phyloP scores from a whole-genome alignment of 2,797 vertebrate genomes.

The Danio aesculapii region DNA sequence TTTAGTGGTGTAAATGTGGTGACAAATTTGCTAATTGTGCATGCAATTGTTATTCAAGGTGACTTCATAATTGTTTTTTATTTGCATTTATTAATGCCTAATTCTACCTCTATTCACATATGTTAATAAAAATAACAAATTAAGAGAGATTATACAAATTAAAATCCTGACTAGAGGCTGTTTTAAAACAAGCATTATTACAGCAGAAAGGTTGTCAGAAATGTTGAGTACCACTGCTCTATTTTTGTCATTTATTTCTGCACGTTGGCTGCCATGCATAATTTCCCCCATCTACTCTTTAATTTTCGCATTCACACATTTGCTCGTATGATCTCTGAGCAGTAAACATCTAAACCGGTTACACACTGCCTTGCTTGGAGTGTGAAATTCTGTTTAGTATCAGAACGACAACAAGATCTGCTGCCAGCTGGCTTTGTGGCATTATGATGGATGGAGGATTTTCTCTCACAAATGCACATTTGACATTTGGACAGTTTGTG shows the following conservation, averaged over 20 bases:
- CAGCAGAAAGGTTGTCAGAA: not conserved
- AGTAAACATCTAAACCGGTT: slow-evolving; percentile 30
- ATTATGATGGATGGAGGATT: slow-evolving; percentile 51
- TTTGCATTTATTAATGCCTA: too few species aligned
- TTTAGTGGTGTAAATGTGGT: not conserved
- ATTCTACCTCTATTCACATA: too few species aligned
- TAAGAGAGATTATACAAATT: too few species aligned
- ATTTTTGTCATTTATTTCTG: not conserved
- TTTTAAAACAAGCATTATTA: not conserved
- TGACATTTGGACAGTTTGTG: slow-evolving; percentile 43
- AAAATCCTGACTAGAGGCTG: too few species aligned
- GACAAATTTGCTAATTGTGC: not conserved
- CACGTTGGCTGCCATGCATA: not conserved
- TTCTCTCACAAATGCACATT: slow-evolving; percentile 48
- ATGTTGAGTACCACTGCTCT: not conserved
- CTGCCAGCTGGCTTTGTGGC: slow-evolving; percentile 33
- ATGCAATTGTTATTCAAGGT: not conserved
- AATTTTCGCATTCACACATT: not conserved
- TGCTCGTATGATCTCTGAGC: slow-evolving; percentile 3
- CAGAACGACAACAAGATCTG: slow-evolving; percentile 21
- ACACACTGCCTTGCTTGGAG: slow-evolving; percentile 3
- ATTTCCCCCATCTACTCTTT: not conserved
- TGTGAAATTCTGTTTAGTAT: slow-evolving; percentile 28
- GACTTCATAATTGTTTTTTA: not conserved
- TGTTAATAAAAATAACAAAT: too few species aligned